Conservation (phyloP, 2,113 vertebrate species). For the Gasterosteus nipponicus region DNA sequence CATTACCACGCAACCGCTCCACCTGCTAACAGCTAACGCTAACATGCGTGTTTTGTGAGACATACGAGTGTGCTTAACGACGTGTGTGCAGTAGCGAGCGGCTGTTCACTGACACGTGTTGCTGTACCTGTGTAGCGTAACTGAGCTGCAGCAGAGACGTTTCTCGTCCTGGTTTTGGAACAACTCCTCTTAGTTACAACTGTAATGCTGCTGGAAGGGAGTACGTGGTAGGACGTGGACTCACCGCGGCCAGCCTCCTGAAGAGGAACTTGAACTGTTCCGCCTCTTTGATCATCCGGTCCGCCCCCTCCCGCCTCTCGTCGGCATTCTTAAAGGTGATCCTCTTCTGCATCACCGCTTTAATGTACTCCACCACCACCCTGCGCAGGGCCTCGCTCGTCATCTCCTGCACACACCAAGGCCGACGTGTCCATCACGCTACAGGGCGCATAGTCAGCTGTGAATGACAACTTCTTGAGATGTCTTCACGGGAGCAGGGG, state of each 20-base stretch:
- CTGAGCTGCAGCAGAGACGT: too few species aligned
- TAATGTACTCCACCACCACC: slow-evolving; percentile 95
- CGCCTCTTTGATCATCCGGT: slow-evolving; percentile 93
- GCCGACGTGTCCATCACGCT: background rate
- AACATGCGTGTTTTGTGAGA: too few species aligned
- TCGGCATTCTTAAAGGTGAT: slow-evolving; percentile 93
- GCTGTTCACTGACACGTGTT: too few species aligned
- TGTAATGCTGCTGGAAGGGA: background rate
- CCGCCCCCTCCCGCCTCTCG: slow-evolving; percentile 94
- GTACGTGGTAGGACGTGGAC: slow-evolving; percentile 12
- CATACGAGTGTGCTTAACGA: too few species aligned
- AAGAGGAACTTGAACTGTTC: slow-evolving; percentile 95
- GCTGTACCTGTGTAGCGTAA: too few species aligned
- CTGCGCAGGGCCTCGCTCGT: slow-evolving; percentile 89
- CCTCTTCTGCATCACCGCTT: slow-evolving; percentile 94
- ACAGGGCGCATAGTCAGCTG: background rate
- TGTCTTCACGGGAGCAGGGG: background rate
- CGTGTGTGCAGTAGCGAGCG: too few species aligned
- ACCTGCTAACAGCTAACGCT: background rate
- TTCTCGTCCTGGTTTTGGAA: too few species aligned
- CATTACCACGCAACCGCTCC: background rate
- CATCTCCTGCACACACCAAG: slow-evolving; percentile 85
- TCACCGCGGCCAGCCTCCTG: slow-evolving; percentile 85
- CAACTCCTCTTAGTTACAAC: background rate
- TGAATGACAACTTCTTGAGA: background rate